Percentiles rank a stretch among this genome's conserved stretches.
These are phyloP conservation scores for Ophion ventricosus DNA, from an alignment of 2,888 invertebrate species.

Conservation along the genomic window DNA sequence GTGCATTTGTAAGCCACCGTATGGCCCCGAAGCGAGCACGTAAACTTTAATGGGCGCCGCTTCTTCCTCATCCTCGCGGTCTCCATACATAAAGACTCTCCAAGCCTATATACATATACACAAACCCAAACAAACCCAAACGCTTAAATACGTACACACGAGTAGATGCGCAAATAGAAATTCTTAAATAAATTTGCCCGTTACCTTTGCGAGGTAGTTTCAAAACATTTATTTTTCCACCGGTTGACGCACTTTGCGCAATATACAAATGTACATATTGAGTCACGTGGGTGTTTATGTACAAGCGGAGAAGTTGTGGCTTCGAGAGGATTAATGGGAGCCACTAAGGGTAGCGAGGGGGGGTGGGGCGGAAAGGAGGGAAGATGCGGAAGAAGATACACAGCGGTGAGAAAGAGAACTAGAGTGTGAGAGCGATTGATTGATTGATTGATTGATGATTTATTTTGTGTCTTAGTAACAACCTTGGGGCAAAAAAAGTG, in stretches of 20 bases:
- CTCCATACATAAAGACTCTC: slow-evolving; percentile 10
- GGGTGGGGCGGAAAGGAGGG: slow-evolving; percentile 4
- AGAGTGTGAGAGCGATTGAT: background rate
- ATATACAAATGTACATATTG: slow-evolving; percentile 3
- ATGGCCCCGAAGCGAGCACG: slow-evolving; percentile 45
- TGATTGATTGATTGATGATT: too few relatives aligned
- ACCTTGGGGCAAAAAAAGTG: too few relatives aligned
- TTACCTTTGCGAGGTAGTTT: slow-evolving; percentile 23
- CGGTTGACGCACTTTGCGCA: slow-evolving; percentile 56
- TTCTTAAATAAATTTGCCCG: slow-evolving; percentile 44
- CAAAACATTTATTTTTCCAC: slow-evolving; percentile 24
- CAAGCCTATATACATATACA: background rate
- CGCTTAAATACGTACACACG: background rate
- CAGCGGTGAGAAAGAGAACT: background rate
- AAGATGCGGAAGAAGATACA: slow-evolving; percentile 49
- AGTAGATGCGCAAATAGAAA: slow-evolving; percentile 43
- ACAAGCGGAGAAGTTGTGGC: background rate
- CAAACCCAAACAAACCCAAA: background rate
- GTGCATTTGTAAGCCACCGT: slow-evolving; percentile 42
- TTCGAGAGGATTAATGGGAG: background rate
- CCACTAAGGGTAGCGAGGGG: background rate
- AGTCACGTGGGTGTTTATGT: background rate
- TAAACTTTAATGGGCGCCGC: slow-evolving; percentile 42
- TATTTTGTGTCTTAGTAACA: too few relatives aligned
- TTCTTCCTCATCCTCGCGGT: slow-evolving; percentile 52